Percentiles rank a stretch among this genome's conserved stretches.
Conservation (phyloP, 2,113 vertebrate genomes). For the Ictalurus furcatus region DNA sequence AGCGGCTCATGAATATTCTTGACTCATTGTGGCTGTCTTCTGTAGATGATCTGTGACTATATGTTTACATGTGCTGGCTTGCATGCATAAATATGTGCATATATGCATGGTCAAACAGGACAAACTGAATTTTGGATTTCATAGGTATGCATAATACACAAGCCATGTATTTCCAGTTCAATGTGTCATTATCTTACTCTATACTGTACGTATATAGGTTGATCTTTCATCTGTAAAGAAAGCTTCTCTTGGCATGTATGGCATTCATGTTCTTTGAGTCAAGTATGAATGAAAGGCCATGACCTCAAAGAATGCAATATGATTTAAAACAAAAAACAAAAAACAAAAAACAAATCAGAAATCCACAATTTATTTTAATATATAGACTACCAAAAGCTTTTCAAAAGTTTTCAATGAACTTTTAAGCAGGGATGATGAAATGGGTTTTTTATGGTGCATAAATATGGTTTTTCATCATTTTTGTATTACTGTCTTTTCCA, state of each 20-base stretch:
- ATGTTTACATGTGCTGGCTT: slow-evolving; percentile 23
- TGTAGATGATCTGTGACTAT: slow-evolving; percentile 28
- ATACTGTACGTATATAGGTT: not conserved
- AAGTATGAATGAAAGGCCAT: not conserved
- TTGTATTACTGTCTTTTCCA: slow-evolving; percentile 1
- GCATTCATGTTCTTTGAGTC: not conserved
- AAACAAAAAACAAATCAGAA: not conserved
- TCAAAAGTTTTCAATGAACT: slow-evolving; percentile 10
- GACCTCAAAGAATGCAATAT: not conserved
- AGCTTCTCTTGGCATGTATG: not conserved
- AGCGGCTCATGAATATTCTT: slow-evolving; percentile 14
- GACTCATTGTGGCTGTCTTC: not conserved
- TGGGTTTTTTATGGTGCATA: not conserved
- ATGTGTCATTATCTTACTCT: not conserved
- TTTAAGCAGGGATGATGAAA: slow-evolving; percentile 18
- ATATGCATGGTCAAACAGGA: not conserved
- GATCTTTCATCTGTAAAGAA: not conserved
- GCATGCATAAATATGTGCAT: not conserved
- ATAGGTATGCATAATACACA: not conserved
- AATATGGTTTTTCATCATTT: slow-evolving; percentile 15
- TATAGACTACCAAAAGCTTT: not conserved
- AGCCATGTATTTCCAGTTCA: not conserved
- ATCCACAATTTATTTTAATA: not conserved
- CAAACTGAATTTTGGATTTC: not conserved
- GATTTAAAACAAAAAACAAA: not conserved